Conservation (phyloP, 2,113 vertebrate genomes). For the Gobiocypris rarus region DNA sequence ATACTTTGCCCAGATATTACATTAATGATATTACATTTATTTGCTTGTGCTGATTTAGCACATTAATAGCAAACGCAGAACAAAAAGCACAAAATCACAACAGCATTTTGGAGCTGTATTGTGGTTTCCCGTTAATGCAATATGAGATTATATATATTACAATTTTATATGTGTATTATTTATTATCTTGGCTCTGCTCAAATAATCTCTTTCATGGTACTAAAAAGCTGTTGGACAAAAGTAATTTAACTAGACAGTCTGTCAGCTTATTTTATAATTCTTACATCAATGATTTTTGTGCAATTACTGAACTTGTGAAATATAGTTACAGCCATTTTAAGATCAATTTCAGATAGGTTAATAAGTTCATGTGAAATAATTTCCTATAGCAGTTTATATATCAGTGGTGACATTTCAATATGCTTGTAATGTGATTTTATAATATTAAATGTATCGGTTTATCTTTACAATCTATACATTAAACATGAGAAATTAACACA, state of each 20-base stretch:
- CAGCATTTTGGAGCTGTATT: neutral
- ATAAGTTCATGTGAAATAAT: neutral
- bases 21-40: too few relatives aligned
- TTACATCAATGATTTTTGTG: slow-evolving; percentile 19
- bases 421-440: slow-evolving; percentile 21
- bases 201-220: neutral
- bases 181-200: neutral
- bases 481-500: neutral
- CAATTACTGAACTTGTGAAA: slow-evolving; percentile 8
- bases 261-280: neutral
- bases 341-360: neutral
- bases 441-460: neutral
- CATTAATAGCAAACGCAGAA: slow-evolving; percentile 23
- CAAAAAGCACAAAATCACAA: slow-evolving; percentile 28
- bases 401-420: slow-evolving; percentile 2
- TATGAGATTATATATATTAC: neutral
- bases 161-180: neutral
- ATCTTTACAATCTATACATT: neutral
- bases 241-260: neutral
- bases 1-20: slow-evolving; percentile 5
- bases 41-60: slow-evolving; percentile 32
- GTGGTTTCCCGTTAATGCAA: slow-evolving; percentile 16
- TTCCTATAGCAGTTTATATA: slow-evolving; percentile 18
- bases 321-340: neutral
- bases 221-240: slow-evolving; percentile 3